Base-by-base conservation (phyloP, 2,113 vertebrate species). In the Holacanthus passer region DNA sequence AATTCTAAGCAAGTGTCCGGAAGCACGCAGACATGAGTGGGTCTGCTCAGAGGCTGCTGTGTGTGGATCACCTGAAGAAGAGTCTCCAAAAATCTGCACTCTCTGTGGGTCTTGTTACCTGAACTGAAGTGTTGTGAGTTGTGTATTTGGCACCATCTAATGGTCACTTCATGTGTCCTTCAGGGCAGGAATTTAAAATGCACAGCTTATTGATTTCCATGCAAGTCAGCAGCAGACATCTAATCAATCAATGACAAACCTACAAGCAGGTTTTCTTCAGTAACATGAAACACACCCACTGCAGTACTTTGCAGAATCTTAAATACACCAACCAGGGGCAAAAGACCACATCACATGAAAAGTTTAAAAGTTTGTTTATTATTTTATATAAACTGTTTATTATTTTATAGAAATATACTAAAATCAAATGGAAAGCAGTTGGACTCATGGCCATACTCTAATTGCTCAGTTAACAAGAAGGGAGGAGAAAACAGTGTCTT, bases 1-100 rank as follows among this genome's bases (percentile, higher is more conserved):
- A 91, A 95, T 94, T 77, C 82, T 71, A 93, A 91, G 74, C 60
- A 75, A 73, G 17, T 65, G 47, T 35, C 68, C 83, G 62, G 73
- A 77, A 79, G 80, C 63, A 77, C 32, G 3, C 77, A 68, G n/a
- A 32, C n/a, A 73, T 52, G 55, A 14, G 7, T 8, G 53, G 66
- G 47, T 73, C 74, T 29, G 60, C 72, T 39, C 73, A 63, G 29
- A 41, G 43, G 68, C 45, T 68, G 53, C 10, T 58, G 41, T 10
- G 29, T 16, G 29, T 0, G 22, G 19, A 7, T 77, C 69, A 91
- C 86, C 85, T 88, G 83, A 73, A 29, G 68, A 58, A 72, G 65
- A 48, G 22, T 56, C 41, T 60, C 39, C 22, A 45, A 35, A 63
- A 11, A 27, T 3, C 22, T 27, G 39, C 29, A 31, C 32, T 27